Conservation (phyloP, 1,140 invertebrate genomes). For the Drosophila ananassae region DNA sequence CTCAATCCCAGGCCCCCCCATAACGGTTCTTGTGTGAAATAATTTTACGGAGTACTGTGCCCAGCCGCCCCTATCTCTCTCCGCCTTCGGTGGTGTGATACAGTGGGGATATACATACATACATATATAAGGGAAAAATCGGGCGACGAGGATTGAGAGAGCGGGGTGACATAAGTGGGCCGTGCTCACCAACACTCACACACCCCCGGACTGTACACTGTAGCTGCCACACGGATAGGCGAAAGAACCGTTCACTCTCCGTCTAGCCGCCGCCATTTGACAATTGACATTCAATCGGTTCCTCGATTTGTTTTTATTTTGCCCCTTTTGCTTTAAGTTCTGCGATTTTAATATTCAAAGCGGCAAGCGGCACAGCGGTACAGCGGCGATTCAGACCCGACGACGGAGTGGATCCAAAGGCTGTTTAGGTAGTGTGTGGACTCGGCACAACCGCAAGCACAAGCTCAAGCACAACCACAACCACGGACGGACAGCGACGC, state of each 20-base stretch:
- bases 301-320: constrained; percentile 41
- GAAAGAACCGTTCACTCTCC: constrained; percentile 66
- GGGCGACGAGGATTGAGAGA: constrained; percentile 16
- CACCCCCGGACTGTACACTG: constrained; percentile 10
- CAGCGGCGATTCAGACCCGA: constrained; percentile 13
- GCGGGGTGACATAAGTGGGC: constrained; percentile 47
- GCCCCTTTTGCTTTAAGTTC: constrained; percentile 26
- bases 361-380: background rate
- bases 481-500: constrained; percentile 5
- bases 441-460: constrained; percentile 10
- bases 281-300: constrained; percentile 47
- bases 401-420: constrained; percentile 23
- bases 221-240: constrained; percentile 25
- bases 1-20: background rate
- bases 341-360: constrained; percentile 61
- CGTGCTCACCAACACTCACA: constrained; percentile 10
- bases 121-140: constrained; percentile 13
- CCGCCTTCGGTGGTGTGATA: constrained; percentile 56
- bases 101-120: constrained; percentile 5
- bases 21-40: constrained; percentile 10
- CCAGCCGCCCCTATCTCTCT: constrained; percentile 44
- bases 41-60: constrained; percentile 23
- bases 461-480: constrained; percentile 11
- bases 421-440: constrained; percentile 21
- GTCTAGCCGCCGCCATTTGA: constrained; percentile 22